Base-by-base conservation (phyloP, 92 coral and sea anemone genomes). In the Parazoanthus darwini region DNA sequence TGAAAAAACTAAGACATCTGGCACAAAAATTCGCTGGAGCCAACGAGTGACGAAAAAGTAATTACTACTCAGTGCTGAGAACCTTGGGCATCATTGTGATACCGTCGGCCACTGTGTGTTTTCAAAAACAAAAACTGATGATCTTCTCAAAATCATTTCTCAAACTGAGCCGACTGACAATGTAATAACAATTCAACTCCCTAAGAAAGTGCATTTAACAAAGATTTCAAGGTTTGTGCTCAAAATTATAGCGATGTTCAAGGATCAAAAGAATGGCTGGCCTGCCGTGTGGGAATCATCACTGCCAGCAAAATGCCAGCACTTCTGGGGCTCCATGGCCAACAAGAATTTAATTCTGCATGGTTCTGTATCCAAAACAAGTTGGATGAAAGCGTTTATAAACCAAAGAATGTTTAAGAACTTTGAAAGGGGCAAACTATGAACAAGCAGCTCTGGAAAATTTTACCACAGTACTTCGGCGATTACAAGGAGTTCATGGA, bases 361-460 rank as follows among this genome's bases (percentile, higher is more conserved):
- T 83, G 91, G 91, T 88, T 88, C 56, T 88, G 91, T 36, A 78
- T 88, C 4, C 48, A 88, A 1, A 91, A 91, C 37, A 91, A 83
- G 78, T 59, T 87, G 37, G 86, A 87, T 82, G 88, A 88, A 36
- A 87, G 89, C 43, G 25, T 36, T 15, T 82, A 68, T 10, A 58
- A 37, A 9, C 90, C 90, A 8, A 88, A 88, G 66, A 88, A 33
- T 29, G 74, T 90, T 86, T 74, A 91, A 76, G 86, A 90, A 90
- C 56, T 80, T 90, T 66, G 72, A 80, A 42, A 79, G 89, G 71
- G 89, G 82, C 18, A 66, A 38, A 5, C 1, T 90, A 5, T 85
- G 89, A 70, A 73, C 56, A 79, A 46, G 86, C 76, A 90, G 87
- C 86, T 26, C 20, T 80, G 59, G 86, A 79, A 1, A 86, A 3